Evolutionary conservation across 1,140 invertebrate genomes (phyloP).

Genomic region (Bombus haemorrhoidalis): DNA sequence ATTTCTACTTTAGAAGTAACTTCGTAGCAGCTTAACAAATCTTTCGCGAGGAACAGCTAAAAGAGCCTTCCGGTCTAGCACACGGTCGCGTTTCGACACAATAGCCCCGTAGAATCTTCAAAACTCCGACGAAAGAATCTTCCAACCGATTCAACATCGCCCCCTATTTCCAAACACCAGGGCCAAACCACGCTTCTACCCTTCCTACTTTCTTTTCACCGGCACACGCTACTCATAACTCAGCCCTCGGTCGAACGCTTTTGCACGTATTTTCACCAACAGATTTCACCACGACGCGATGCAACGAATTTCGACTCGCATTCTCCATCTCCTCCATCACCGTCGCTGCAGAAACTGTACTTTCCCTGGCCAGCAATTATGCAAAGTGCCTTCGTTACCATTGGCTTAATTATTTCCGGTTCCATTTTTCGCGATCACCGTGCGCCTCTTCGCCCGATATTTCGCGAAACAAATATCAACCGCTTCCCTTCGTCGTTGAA

Average conservation of each 20-base stretch:
- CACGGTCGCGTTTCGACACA: background rate
- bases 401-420: conserved; percentile 14
- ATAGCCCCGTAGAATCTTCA: background rate
- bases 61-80: background rate
- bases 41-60: background rate
- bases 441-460: no score
- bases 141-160: background rate
- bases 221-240: background rate
- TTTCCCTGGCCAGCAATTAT: conserved; percentile 10
- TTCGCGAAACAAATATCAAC: background rate
- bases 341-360: background rate
- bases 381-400: conserved; percentile 22
- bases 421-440: conserved; percentile 9
- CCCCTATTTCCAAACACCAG: background rate
- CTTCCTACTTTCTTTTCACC: background rate
- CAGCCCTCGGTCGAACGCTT: background rate
- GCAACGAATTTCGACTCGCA: background rate
- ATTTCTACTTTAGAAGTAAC: background rate
- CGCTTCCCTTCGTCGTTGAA: background rate
- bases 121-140: background rate
- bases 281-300: background rate
- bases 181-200: background rate
- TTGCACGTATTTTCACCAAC: background rate
- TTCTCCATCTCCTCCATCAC: no score
- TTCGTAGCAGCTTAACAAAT: background rate